phyloP scores from a whole-genome alignment of 2,888 invertebrate species.

The Celastrina argiolus region DNA sequence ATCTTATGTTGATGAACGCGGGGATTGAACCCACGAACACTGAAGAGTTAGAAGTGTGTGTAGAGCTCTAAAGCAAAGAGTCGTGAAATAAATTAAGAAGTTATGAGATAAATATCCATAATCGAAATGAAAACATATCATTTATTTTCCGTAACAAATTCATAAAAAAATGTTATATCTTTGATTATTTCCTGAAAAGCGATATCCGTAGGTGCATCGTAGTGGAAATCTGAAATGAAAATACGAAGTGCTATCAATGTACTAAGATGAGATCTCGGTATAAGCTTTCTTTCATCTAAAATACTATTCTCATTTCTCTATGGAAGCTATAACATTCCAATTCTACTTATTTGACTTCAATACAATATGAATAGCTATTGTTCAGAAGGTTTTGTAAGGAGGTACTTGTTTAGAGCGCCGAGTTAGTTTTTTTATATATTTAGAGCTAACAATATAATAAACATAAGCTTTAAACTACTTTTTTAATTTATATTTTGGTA shows the following conservation, averaged over 20 bases:
- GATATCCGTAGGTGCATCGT: conserved; percentile 21
- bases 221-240: conserved; percentile 21
- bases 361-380: conserved; percentile 6
- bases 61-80: too few relatives aligned
- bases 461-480: too few relatives aligned
- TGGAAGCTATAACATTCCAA: neutral
- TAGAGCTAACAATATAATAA: too few relatives aligned
- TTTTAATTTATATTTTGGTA: too few relatives aligned
- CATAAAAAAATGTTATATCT: conserved; percentile 16
- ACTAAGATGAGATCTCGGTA: conserved; percentile 18
- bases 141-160: conserved; percentile 12
- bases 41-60: too few relatives aligned
- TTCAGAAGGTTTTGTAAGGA: neutral
- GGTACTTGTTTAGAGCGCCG: neutral
- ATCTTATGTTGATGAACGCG: too few relatives aligned
- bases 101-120: neutral
- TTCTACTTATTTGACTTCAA: conserved; percentile 13
- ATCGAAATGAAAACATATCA: neutral
- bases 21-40: too few relatives aligned
- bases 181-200: conserved; percentile 13
- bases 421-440: neutral
- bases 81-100: too few relatives aligned
- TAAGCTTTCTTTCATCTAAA: conserved; percentile 18
- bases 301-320: conserved; percentile 16
- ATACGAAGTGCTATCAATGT: conserved; percentile 20